Evolutionary conservation across 2,797 vertebrate species (phyloP).

Genomic region (Rhinophrynus dorsalis): DNA sequence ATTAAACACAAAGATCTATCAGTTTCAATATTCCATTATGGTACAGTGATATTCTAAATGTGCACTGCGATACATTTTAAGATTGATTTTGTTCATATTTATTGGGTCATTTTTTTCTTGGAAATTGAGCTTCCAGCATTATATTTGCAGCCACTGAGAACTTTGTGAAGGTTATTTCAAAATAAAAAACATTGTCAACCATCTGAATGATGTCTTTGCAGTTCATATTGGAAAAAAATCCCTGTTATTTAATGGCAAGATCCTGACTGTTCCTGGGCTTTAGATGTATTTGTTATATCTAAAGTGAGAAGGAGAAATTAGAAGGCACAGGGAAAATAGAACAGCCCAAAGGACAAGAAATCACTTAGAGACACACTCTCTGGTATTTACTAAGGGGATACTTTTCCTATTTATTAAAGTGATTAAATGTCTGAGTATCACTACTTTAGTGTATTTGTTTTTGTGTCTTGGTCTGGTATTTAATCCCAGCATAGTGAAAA

Average conservation of each 20-base stretch:
- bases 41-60: too few relatives aligned
- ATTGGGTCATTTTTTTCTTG: conserved; percentile 8
- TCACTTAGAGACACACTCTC: too few relatives aligned
- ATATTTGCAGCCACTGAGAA: conserved; percentile 18
- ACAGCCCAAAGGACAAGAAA: background rate
- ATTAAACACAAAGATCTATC: conserved; percentile 18
- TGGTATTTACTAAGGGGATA: too few relatives aligned
- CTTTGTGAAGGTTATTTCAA: conserved; percentile 44
- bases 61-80: too few relatives aligned
- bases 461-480: too few relatives aligned
- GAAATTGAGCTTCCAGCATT: conserved; percentile 28
- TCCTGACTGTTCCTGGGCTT: conserved; percentile 39
- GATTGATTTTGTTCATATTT: conserved; percentile 19
- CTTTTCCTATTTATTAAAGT: too few relatives aligned
- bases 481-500: too few relatives aligned
- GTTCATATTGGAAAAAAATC: background rate
- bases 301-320: conserved; percentile 41
- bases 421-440: too few relatives aligned
- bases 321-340: conserved; percentile 24
- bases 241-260: conserved; percentile 42
- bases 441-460: too few relatives aligned
- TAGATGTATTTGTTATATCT: conserved; percentile 40
- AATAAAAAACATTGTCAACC: conserved; percentile 36
- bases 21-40: too few relatives aligned
- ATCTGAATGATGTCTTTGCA: conserved; percentile 34